Conservation (phyloP, 2,888 invertebrate species). For the Heliconius aoede region DNA sequence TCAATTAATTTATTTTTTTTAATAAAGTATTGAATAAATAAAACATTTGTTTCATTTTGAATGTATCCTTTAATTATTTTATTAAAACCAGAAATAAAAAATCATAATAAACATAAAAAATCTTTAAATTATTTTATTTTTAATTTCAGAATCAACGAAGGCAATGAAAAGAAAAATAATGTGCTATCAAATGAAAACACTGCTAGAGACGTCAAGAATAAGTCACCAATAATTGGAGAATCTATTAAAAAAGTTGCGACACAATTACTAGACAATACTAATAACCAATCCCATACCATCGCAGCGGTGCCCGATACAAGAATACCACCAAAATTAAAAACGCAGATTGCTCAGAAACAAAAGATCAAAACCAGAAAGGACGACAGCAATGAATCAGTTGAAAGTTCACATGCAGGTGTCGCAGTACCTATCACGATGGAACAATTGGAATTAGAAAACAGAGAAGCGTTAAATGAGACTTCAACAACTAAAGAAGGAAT, state of each 20-base stretch:
- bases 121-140: not conserved
- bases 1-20: conserved; percentile 54
- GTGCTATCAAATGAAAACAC: conserved; percentile 53
- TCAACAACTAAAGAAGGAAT: conserved; percentile 86
- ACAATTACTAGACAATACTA: conserved; percentile 81
- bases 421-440: conserved; percentile 87
- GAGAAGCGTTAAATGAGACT: conserved; percentile 65
- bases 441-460: conserved; percentile 83
- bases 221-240: conserved; percentile 78
- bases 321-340: conserved; percentile 86
- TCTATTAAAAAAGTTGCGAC: conserved; percentile 84
- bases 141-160: conserved; percentile 18
- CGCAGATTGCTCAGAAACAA: conserved; percentile 73
- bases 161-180: conserved; percentile 32
- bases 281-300: conserved; percentile 59
- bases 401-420: conserved; percentile 86
- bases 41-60: conserved; percentile 2
- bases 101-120: not conserved
- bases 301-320: conserved; percentile 83
- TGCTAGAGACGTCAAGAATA: conserved; percentile 71
- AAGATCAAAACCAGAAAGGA: conserved; percentile 74
- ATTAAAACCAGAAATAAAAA: not conserved
- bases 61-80: not conserved
- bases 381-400: conserved; percentile 65
- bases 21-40: not conserved